Evolutionary conservation across 2,888 invertebrate species (phyloP), one percentile per base, ranked within the genome.

Genomic region (Folsomia manolachei): DNA sequence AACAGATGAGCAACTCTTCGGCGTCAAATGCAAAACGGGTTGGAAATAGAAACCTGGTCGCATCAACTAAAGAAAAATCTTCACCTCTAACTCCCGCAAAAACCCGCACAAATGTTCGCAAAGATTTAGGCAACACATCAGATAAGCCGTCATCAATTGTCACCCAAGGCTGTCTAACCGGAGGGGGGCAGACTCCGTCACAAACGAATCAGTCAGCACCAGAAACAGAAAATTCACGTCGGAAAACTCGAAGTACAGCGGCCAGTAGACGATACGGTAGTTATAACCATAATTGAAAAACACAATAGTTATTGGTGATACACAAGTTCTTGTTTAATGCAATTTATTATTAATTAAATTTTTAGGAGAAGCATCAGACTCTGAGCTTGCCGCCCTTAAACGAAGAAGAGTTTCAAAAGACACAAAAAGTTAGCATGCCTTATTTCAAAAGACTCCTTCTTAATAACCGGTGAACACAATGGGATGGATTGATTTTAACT

Each of bases 181-280:
- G 66, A 19, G 60, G 4, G n/a, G 21, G 21, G 9, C 21, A 19
- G n/a, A 66, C 70, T 26, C 24, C 71, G 19, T 75, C 79, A 4
- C 78, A 79, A 70, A 77, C 74, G 70, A 79, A 79, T 70, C 80
- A 80, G 72, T 75, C 77, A 27, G 19, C 18, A 26, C 76, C 79
- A 4, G 78, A 79, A 70, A 77, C 74, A 70, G 80, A 79, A 70
- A 81, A 80, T 73, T 75, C 77, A 27, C 67, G 81, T 14, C 53
- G 81, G 18, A 81, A 81, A 72, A 81, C 81, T 0, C 66, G 81
- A 63, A 81, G 81, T 66, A 80, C 80, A 69, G 81, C 75, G 51
- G 79, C 79, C 70, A 75, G 78, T 71, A 76, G 69, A 69, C 60
- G 71, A 26, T 72, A 75, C 56, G 75, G 56, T 7, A 72, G 63